A percentile compares a stretch with the other conserved stretches of the same genome.
phyloP scores from a whole-genome alignment of 2,113 vertebrate species.

The Petromus typicus region DNA sequence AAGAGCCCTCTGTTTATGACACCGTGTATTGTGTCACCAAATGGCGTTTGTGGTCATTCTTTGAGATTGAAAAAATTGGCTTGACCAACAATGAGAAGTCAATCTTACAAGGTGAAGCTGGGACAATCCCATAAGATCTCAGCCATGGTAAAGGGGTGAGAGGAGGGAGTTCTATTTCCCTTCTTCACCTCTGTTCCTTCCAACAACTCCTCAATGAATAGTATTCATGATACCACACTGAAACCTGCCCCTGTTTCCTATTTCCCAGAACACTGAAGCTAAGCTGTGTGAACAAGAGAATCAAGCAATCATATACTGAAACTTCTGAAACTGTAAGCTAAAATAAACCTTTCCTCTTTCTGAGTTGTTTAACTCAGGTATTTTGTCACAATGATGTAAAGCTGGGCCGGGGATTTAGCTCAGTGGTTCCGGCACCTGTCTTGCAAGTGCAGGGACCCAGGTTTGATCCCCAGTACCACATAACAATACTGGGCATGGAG shows the following conservation, averaged over 20 bases:
- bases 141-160: neutral
- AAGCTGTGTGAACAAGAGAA: neutral
- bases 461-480: too few species aligned
- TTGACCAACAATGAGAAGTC: neutral
- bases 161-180: neutral
- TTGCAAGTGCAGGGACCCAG: too few species aligned
- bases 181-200: neutral
- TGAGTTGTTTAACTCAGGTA: too few species aligned
- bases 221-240: rapidly evolving
- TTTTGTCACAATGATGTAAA: too few species aligned
- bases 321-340: neutral
- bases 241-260: neutral
- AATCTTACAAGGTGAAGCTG: too few species aligned
- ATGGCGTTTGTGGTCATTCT: neutral
- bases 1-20: neutral
- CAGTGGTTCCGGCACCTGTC: too few species aligned
- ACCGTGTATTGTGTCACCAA: neutral
- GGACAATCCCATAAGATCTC: too few species aligned
- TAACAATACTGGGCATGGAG: too few species aligned
- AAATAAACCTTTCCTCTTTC: neutral
- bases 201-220: neutral
- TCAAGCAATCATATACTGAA: neutral
- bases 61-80: neutral
- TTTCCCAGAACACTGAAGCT: neutral
- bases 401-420: too few species aligned